Evolutionary conservation across 1,140 invertebrate species (phyloP).

Genomic region (Drosophila rufa): DNA sequence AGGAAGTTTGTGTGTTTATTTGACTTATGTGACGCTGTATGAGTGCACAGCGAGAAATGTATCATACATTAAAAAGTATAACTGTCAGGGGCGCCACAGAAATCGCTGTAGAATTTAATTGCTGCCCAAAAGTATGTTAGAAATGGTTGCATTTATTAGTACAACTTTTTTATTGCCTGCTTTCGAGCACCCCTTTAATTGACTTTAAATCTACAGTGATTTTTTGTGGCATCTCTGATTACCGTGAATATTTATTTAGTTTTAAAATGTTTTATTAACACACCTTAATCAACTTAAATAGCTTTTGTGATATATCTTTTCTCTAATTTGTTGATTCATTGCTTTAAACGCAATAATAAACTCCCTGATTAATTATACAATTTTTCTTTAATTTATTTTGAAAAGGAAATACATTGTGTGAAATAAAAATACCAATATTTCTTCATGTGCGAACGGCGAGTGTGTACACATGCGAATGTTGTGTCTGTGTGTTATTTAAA

Average conservation of each 20-base stretch:
- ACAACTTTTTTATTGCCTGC: not conserved
- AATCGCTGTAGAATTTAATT: not conserved
- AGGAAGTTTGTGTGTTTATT: conserved; percentile 46
- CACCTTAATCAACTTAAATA: too few relatives aligned
- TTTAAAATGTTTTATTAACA: too few relatives aligned
- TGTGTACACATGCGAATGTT: conserved; percentile 11
- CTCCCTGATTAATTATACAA: not conserved
- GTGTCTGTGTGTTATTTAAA: conserved; percentile 69
- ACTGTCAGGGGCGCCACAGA: not conserved
- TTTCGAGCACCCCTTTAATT: not conserved
- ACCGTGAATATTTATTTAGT: too few relatives aligned
- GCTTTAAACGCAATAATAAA: not conserved
- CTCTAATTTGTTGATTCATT: not conserved
- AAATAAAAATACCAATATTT: not conserved
- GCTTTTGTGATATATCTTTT: too few relatives aligned
- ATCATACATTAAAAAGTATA: too few relatives aligned
- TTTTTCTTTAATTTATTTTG: too few relatives aligned
- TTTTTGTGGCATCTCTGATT: too few relatives aligned
- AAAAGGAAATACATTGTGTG: not conserved
- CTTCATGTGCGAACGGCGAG: not conserved
- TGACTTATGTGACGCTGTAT: conserved; percentile 46
- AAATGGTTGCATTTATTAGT: too few relatives aligned
- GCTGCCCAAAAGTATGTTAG: not conserved
- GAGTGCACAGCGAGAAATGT: conserved; percentile 12
- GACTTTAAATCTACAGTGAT: too few relatives aligned